These are phyloP conservation scores for Tribolium castaneum DNA, from an alignment of 1,140 invertebrate genomes.

Conservation along the genomic window DNA sequence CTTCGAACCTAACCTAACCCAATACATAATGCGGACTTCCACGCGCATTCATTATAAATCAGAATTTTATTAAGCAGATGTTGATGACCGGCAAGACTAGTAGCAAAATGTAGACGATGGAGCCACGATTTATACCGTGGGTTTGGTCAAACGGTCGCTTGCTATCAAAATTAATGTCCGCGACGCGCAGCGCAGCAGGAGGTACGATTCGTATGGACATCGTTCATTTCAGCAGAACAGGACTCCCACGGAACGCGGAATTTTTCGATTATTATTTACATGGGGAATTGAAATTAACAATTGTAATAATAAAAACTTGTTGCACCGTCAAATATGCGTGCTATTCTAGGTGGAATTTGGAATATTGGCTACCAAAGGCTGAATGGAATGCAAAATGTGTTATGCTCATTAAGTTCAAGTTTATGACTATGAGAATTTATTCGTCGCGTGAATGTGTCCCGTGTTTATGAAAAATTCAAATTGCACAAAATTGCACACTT, in stretches of 20 bases:
- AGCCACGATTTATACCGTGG: conserved; percentile 6
- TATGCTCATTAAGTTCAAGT: not conserved
- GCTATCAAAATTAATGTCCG: conserved; percentile 19
- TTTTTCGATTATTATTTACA: not conserved
- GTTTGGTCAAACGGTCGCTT: conserved; percentile 7
- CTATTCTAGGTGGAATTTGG: conserved; percentile 12
- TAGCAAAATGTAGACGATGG: not conserved
- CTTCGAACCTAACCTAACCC: conserved; percentile 13
- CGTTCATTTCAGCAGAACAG: not conserved
- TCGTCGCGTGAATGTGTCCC: not conserved
- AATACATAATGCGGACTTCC: not conserved
- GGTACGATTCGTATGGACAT: not conserved
- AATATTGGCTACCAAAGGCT: not conserved
- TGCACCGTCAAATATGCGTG: not conserved
- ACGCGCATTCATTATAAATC: conserved; percentile 11
- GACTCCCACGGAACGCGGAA: not conserved
- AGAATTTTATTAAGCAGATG: conserved; percentile 24
- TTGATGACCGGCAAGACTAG: conserved; percentile 3
- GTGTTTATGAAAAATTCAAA: not conserved
- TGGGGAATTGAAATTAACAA: not conserved
- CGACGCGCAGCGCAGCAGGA: conserved; percentile 6
- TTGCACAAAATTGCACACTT: not conserved
- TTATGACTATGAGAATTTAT: not conserved
- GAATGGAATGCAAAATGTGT: not conserved
- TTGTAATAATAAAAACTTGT: not conserved